A percentile compares a stretch with the other conserved stretches of the same genome.
Evolutionary conservation across 1,140 invertebrate genomes (phyloP).

Genomic region (Daktulosphaira vitifoliae): DNA sequence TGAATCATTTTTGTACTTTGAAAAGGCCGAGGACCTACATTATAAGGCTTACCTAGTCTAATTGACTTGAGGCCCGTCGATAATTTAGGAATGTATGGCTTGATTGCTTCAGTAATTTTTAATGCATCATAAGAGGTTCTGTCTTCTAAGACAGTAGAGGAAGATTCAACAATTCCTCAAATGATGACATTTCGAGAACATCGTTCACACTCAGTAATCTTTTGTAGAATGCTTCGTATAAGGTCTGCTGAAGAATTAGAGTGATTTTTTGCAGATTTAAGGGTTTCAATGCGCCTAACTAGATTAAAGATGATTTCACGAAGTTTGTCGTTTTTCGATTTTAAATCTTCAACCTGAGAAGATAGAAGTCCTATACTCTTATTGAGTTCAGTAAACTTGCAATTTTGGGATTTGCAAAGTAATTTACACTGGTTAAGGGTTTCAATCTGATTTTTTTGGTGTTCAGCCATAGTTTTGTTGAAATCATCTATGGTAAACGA

Average conservation of each 20-base stretch:
- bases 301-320: background rate
- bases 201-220: background rate
- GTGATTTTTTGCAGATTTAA: background rate
- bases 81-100: background rate
- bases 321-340: background rate
- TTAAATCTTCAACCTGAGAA: background rate
- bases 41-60: background rate
- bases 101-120: background rate
- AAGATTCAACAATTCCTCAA: background rate
- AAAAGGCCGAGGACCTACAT: background rate
- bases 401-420: background rate
- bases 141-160: background rate
- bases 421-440: background rate
- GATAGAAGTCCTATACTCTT: background rate
- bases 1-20: too few species aligned
- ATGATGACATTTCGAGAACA: slow-evolving; percentile 2
- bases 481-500: background rate
- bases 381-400: background rate
- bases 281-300: background rate
- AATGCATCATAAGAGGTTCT: background rate
- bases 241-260: background rate
- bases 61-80: background rate
- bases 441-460: background rate
- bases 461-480: background rate
- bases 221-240: background rate